Evolutionary conservation across 2,113 vertebrate genomes (phyloP), one percentile per base, ranked within the genome.

Genomic region (Pseudois nayaur): DNA sequence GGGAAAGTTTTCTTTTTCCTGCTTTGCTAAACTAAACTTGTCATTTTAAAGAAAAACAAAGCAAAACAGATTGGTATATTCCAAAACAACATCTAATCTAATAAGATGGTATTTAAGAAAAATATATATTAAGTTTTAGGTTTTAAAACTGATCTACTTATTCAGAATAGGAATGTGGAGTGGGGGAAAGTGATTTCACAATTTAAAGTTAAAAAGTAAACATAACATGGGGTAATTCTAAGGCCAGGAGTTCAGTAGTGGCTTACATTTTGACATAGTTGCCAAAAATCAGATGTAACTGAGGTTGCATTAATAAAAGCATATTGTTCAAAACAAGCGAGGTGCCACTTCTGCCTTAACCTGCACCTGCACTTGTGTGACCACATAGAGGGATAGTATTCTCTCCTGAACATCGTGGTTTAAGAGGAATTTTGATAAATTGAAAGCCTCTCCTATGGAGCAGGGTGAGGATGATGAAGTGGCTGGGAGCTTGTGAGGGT

Each of bases 401-500:
- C 33, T 92, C 48, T 71, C 87, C 36, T 82, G 40, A 94, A 67
- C 6, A 83, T 27, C 60, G 27, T 0, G 12, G 36, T 93, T 91
- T 76, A 57, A 64, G 48, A 62, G 40, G 31, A 87, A 74, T 52
- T 93, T 84, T 83, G 95, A 95, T 50, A 96, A 87, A 87, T 15
- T 64, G 89, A 91, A 97, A 67, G 21, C 17, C 36, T 83, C 82
- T 95, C 25, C 43, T n/a, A 36, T 12, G 67, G 74, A 16, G 6
- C 13, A 89, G 86, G 59, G 23, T 3, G 6, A 71, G 52, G 54
- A 82, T 93, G 97, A 97, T 86, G 86, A 95, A 96, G 92, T 90
- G 76, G 1, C 71, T 84, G 5, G n/a, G 8, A 97, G 78, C 33
- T 95, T 90, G 59, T 94, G 59, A 97, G 85, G 87, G 95, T 94